A percentile compares a stretch with the other conserved stretches of the same genome.
phyloP scores from a whole-genome alignment of 2,888 invertebrate genomes.

The Subacronicta megacephala region DNA sequence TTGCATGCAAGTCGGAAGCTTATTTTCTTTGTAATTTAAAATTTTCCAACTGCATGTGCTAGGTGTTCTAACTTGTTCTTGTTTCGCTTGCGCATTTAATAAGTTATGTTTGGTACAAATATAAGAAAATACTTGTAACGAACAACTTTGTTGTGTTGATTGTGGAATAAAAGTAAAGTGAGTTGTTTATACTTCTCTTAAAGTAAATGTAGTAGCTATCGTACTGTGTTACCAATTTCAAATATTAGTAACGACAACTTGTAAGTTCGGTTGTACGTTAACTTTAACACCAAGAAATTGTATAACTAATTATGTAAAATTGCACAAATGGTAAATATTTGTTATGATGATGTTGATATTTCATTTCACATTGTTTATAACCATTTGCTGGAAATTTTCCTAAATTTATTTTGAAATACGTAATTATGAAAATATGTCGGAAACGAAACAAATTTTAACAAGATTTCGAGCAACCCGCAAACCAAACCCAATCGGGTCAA shows the following conservation, averaged over 20 bases:
- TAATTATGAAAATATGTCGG: background rate
- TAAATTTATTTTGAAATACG: no score
- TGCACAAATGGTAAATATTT: no score
- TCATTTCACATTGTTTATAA: no score
- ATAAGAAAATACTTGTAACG: conserved; percentile 45
- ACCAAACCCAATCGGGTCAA: conserved; percentile 54
- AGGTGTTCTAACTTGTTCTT: conserved; percentile 65
- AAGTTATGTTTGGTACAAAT: conserved; percentile 53
- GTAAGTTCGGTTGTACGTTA: background rate
- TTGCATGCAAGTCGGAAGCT: conserved; percentile 73
- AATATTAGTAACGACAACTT: conserved; percentile 5
- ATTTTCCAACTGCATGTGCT: conserved; percentile 75
- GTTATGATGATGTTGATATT: no score
- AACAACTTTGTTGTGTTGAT: conserved; percentile 44
- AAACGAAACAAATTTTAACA: background rate
- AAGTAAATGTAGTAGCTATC: conserved; percentile 10
- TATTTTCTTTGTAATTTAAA: conserved; percentile 84
- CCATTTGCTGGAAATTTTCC: no score
- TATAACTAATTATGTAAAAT: no score
- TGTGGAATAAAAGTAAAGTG: conserved; percentile 34
- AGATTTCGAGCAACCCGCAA: conserved; percentile 6
- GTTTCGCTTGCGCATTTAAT: conserved; percentile 57
- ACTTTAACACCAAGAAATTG: background rate
- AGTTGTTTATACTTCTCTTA: conserved; percentile 34
- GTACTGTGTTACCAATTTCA: conserved; percentile 30